These are phyloP conservation scores for Meloe dianella DNA, from an alignment of 2,888 invertebrate genomes.

Conservation along the genomic window DNA sequence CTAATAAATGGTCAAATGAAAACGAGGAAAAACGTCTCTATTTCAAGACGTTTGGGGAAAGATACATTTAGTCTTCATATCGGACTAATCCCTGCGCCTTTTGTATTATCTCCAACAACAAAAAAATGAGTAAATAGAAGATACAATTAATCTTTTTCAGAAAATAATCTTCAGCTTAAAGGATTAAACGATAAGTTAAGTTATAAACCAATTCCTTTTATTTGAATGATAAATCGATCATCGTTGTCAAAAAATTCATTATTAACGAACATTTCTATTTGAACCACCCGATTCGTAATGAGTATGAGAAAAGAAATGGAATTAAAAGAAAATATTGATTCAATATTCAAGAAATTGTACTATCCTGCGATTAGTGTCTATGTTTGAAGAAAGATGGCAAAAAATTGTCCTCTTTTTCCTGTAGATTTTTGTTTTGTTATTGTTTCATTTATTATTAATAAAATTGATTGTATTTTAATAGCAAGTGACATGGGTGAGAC, in stretches of 20 bases:
- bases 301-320: conserved; percentile 24
- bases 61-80: background rate
- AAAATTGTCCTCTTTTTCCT: background rate
- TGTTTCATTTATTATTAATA: too few relatives aligned
- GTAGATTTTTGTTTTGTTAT: too few relatives aligned
- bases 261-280: background rate
- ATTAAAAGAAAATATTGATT: conserved; percentile 24
- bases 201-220: background rate
- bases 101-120: background rate
- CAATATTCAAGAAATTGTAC: conserved; percentile 23
- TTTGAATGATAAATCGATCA: background rate
- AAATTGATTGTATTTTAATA: too few relatives aligned
- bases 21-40: too few relatives aligned
- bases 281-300: background rate
- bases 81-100: background rate
- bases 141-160: background rate
- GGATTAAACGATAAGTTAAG: background rate
- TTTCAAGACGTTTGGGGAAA: too few relatives aligned
- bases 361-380: background rate
- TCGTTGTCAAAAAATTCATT: background rate
- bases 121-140: background rate
- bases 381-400: background rate
- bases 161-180: background rate
- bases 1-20: too few relatives aligned
- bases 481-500: conserved; percentile 91